Conservation (phyloP, 2,113 vertebrate species). For the Takifugu flavidus region DNA sequence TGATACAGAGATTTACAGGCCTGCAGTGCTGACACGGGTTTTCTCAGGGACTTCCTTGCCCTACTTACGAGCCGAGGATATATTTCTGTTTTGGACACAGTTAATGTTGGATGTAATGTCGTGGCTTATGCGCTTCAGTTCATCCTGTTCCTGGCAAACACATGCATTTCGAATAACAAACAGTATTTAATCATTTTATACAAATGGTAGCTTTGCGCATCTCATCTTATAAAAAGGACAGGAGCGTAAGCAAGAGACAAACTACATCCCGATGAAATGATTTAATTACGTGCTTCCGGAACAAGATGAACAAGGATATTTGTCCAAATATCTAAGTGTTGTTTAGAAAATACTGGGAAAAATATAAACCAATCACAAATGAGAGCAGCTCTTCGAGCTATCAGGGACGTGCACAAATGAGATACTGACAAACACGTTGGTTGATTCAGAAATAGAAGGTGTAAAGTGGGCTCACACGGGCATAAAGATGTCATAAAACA, state of each 20-base stretch:
- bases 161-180: no score
- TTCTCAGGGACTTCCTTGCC: slow-evolving; percentile 61
- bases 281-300: no score
- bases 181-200: no score
- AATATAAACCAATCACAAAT: background rate
- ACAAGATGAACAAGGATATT: no score
- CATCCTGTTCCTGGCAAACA: no score
- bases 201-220: no score
- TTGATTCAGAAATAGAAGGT: slow-evolving; percentile 25
- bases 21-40: slow-evolving; percentile 47
- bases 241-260: no score
- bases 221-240: no score
- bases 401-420: slow-evolving; percentile 5
- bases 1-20: slow-evolving; percentile 48
- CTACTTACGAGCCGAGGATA: slow-evolving; percentile 53
- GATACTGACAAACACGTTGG: slow-evolving; percentile 17
- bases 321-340: no score
- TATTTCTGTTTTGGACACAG: slow-evolving; percentile 46
- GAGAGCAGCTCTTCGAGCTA: background rate
- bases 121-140: slow-evolving; percentile 9
- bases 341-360: background rate
- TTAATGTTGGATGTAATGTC: slow-evolving; percentile 8
- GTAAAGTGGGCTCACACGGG: slow-evolving; percentile 11
- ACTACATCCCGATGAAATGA: no score
- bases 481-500: slow-evolving; percentile 33